Evolutionary conservation across 1,140 invertebrate species (phyloP).

Genomic region (Diplogasteroides magnus): DNA sequence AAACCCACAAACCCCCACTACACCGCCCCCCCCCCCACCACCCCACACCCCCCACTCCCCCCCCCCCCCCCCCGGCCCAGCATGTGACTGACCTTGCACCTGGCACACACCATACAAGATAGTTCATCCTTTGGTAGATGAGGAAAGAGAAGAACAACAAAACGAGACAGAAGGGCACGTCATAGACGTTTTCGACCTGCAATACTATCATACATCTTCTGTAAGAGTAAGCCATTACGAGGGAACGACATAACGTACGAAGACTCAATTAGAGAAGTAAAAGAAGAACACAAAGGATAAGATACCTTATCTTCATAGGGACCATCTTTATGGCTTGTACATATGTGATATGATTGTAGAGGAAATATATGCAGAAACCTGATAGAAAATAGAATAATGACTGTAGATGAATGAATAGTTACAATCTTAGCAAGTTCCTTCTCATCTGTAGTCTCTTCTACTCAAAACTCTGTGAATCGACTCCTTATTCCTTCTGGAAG

Average conservation of each 20-base stretch:
- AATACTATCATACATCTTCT: background rate
- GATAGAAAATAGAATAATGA: too few species aligned
- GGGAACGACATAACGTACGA: slow-evolving; percentile 83
- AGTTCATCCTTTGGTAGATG: slow-evolving; percentile 84
- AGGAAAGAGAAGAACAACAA: slow-evolving; percentile 93
- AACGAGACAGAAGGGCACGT: slow-evolving; percentile 90
- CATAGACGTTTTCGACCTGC: slow-evolving; percentile 78
- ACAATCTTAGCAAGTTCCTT: slow-evolving; percentile 76
- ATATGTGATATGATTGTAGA: slow-evolving; percentile 84
- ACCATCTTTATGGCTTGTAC: slow-evolving; percentile 69
- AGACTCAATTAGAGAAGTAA: slow-evolving; percentile 70
- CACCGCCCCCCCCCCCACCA: too few species aligned
- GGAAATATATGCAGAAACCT: slow-evolving; percentile 69
- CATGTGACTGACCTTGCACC: slow-evolving; percentile 75
- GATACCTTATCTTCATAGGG: slow-evolving; percentile 68
- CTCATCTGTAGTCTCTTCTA: slow-evolving; percentile 78
- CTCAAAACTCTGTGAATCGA: slow-evolving; percentile 89
- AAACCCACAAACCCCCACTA: too few species aligned
- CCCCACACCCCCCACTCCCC: too few species aligned
- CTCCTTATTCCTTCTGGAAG: slow-evolving; percentile 76
- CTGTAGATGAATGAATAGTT: too few species aligned
- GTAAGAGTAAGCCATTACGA: slow-evolving; percentile 65
- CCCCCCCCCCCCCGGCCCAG: too few species aligned
- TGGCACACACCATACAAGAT: slow-evolving; percentile 78
- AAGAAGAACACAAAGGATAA: slow-evolving; percentile 5